A percentile compares a stretch with the other conserved stretches of the same genome.
Evolutionary conservation across 2,113 vertebrate species (phyloP).

Genomic region (human): DNA sequence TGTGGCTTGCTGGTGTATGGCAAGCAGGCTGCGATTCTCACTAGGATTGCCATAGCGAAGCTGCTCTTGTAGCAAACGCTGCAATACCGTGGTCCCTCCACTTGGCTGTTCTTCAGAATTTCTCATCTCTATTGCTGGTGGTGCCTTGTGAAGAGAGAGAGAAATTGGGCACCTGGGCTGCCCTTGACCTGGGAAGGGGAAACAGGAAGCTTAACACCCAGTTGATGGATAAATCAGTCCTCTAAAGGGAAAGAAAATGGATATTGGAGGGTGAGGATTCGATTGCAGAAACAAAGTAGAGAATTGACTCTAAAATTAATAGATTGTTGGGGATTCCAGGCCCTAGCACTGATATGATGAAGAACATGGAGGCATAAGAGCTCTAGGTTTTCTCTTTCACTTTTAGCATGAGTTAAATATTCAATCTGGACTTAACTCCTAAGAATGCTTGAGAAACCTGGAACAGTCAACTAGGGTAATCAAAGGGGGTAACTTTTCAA

Average conservation of each 20-base stretch:
- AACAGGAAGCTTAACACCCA: slow-evolving; percentile 78
- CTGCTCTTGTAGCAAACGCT: slow-evolving; percentile 98
- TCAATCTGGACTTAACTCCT: slow-evolving; percentile 50
- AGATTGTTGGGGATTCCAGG: slow-evolving; percentile 4
- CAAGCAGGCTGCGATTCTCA: slow-evolving; percentile 94
- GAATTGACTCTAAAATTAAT: slow-evolving; percentile 31
- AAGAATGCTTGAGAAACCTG: slow-evolving; percentile 9
- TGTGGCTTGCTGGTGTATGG: slow-evolving; percentile 91
- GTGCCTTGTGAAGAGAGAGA: slow-evolving; percentile 90
- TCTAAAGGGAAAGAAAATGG: slow-evolving; percentile 55
- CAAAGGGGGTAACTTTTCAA: slow-evolving; percentile 20
- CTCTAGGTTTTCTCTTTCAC: slow-evolving; percentile 11
- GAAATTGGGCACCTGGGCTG: slow-evolving; percentile 88
- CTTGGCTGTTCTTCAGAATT: slow-evolving; percentile 92
- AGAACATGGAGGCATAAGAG: not conserved
- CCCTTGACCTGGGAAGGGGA: slow-evolving; percentile 87
- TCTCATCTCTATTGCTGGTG: slow-evolving; percentile 94
- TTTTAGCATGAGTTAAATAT: slow-evolving; percentile 44
- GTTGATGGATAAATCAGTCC: slow-evolving; percentile 68
- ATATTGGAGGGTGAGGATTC: slow-evolving; percentile 28
- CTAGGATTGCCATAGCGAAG: slow-evolving; percentile 94
- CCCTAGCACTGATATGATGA: slow-evolving; percentile 43
- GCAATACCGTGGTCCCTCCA: slow-evolving; percentile 93
- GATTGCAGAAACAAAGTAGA: slow-evolving; percentile 58
- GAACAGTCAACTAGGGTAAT: slow-evolving; percentile 4